phyloP scores from a whole-genome alignment of 2,113 vertebrate genomes.

The Oryzias melastigma region DNA sequence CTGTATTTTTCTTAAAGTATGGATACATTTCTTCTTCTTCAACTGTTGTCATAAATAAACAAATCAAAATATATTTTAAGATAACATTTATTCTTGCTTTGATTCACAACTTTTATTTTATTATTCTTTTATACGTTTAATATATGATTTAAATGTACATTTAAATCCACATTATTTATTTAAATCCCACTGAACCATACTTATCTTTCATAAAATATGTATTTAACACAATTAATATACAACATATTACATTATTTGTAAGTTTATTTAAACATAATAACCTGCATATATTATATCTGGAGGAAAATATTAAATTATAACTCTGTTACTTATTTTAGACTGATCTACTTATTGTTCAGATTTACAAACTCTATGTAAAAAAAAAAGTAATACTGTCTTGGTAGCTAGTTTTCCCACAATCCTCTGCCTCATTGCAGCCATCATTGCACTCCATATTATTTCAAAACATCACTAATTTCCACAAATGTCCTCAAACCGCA shows the following conservation, averaged over 20 bases:
- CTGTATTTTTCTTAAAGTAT: too few species aligned
- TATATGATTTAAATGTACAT: too few species aligned
- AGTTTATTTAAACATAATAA: slow-evolving; percentile 3
- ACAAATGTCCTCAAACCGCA: background rate
- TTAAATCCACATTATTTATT: slow-evolving; percentile 1
- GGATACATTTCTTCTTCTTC: too few species aligned
- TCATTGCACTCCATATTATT: background rate
- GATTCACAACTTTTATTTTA: too few species aligned
- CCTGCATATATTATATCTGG: background rate
- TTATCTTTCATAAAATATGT: background rate
- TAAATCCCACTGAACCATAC: slow-evolving; percentile 1
- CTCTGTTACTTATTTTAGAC: slow-evolving; percentile 2
- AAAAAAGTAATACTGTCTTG: slow-evolving; percentile 59
- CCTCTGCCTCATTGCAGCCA: background rate
- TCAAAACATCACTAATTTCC: background rate
- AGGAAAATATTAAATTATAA: background rate
- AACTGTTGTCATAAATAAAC: too few species aligned
- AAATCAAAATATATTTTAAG: too few species aligned
- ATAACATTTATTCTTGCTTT: too few species aligned
- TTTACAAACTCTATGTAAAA: background rate
- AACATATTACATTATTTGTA: background rate
- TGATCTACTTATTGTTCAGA: background rate
- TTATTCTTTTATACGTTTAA: too few species aligned
- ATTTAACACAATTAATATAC: background rate
- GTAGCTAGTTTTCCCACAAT: slow-evolving; percentile 20